phyloP scores from a whole-genome alignment of 2,797 vertebrate species.

The Octomys mimax region DNA sequence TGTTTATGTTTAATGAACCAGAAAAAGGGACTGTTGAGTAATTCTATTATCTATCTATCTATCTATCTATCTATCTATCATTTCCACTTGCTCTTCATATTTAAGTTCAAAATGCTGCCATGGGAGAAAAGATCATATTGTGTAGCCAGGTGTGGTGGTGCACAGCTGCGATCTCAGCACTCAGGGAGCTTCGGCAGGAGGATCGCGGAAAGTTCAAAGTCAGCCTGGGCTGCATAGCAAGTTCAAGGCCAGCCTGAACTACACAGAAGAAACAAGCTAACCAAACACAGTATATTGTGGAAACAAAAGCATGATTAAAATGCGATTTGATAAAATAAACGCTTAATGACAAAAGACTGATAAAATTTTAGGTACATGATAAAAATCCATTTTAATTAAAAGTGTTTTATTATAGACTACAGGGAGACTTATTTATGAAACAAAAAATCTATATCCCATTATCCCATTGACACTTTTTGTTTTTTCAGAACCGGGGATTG shows the following conservation, averaged over 20 bases:
- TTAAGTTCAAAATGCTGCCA: background rate
- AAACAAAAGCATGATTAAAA: slow-evolving; percentile 19
- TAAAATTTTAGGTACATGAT: background rate
- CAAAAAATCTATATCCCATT: background rate
- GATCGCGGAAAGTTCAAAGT: background rate
- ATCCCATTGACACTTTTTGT: background rate
- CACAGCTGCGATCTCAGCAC: background rate
- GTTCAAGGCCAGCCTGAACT: background rate
- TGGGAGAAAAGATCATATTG: background rate
- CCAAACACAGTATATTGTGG: background rate
- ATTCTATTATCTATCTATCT: background rate
- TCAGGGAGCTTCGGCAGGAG: background rate
- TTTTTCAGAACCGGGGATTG: too few relatives aligned
- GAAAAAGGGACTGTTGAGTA: background rate
- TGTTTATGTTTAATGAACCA: background rate
- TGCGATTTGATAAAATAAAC: background rate
- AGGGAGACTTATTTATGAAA: background rate
- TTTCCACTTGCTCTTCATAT: background rate
- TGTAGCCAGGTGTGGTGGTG: background rate
- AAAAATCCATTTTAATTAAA: slow-evolving; percentile 35
- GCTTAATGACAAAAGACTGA: background rate
- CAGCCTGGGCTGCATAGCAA: background rate
- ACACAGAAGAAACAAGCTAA: background rate
- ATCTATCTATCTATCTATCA: background rate
- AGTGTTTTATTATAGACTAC: background rate